Base-by-base conservation (phyloP, 2,888 invertebrate genomes). In the Latheticus oryzae region DNA sequence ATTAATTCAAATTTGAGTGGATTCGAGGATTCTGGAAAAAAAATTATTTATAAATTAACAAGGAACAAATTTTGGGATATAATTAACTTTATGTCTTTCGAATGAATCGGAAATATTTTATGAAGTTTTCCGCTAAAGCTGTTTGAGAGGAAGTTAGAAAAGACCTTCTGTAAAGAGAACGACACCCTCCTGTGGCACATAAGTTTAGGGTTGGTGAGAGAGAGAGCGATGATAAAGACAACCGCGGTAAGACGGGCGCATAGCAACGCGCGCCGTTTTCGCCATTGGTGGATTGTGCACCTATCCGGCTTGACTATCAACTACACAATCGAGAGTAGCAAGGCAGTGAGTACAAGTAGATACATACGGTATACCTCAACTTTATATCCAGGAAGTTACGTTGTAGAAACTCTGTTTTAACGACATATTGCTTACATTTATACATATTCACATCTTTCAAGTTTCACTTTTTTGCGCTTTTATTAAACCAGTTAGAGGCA, bases 221-320 rank as follows among this genome's bases (percentile, higher is more conserved):
- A 66, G 61, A 66, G 60, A 62, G 63, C 66, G 37, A 63, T 62
- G 52, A 59, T 60, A 51, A 64, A 61, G 56, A 63, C 3, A 9
- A n/a, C n/a, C n/a, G 42, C 37, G 58, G 35, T 28, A 52, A 35
- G 62, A 67, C 62, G 65, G 56, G 66, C 67, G 69, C 71, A 70
- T 72, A 70, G 71, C 70, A 72, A 72, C 70, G 69, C 62, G 65
- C 60, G 54, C 58, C 61, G 63, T 38, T 28, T 62, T 63, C 60
- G 63, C 64, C 61, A 69, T 69, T 69, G 69, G 69, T 58, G 65
- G 65, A 62, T 57, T 59, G 63, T 60, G 54, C 65, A 59, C 66
- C 66, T 67, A 68, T 67, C 62, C 51, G 47, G 26, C 42, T 17
- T 51, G 55, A 56, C 64, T 64, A 58, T 59, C 63, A 62, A 63